Conservation (phyloP, 2,888 invertebrate species). For the Vandiemenella viatica region DNA sequence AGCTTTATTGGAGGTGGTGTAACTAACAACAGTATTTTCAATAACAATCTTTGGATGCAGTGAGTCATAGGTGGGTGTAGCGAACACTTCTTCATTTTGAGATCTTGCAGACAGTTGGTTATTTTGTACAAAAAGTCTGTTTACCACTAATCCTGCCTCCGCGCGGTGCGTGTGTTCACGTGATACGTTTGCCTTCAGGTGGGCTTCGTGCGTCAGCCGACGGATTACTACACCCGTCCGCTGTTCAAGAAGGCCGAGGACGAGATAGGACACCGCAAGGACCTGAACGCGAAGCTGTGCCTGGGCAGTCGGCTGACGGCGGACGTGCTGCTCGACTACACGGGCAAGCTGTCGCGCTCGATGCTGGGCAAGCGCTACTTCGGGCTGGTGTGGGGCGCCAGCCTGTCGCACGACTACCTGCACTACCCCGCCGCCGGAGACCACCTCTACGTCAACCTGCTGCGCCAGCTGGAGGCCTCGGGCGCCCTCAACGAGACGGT, state of each 20-base stretch:
- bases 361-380: constrained; percentile 50
- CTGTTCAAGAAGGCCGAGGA: constrained; percentile 53
- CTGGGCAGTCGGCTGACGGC: constrained; percentile 53
- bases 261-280: constrained; percentile 46
- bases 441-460: constrained; percentile 39
- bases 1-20: too few relatives aligned
- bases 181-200: too few relatives aligned
- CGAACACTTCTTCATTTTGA: too few relatives aligned
- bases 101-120: too few relatives aligned
- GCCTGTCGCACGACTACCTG: constrained; percentile 70
- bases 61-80: too few relatives aligned
- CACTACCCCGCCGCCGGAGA: constrained; percentile 67
- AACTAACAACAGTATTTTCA: too few relatives aligned
- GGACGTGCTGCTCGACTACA: constrained; percentile 55
- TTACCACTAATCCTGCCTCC: too few relatives aligned
- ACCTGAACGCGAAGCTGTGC: constrained; percentile 51
- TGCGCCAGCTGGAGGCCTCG: constrained; percentile 36
- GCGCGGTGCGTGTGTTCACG: too few relatives aligned
- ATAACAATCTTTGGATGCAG: too few relatives aligned
- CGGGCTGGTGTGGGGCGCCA: constrained; percentile 71
- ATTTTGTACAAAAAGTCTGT: too few relatives aligned
- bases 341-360: constrained; percentile 42
- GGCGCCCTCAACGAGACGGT: constrained; percentile 48
- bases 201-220: constrained; percentile 65
- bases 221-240: constrained; percentile 71